Conservation (phyloP, 2,113 vertebrate species). For the Corythaeola cristata region DNA sequence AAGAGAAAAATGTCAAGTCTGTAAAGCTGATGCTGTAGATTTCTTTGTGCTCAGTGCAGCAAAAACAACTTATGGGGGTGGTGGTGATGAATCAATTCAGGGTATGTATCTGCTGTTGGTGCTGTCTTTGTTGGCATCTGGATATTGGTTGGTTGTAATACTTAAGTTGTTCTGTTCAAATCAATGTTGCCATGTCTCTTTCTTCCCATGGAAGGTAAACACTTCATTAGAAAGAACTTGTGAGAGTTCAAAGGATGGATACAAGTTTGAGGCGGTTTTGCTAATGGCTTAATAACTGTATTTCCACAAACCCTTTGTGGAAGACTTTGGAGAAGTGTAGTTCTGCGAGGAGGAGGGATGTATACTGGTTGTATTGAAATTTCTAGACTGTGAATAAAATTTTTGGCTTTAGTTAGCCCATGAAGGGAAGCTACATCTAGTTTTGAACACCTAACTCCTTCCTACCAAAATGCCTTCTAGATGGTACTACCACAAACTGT, state of each 20-base stretch:
- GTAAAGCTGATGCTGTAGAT: neutral
- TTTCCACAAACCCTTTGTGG: neutral
- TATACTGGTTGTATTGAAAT: neutral
- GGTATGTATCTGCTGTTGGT: neutral
- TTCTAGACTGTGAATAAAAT: neutral
- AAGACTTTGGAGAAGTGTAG: neutral
- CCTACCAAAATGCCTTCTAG: neutral
- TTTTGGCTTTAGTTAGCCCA: neutral
- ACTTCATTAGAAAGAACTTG: neutral
- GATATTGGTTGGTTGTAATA: neutral
- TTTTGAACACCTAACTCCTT: neutral
- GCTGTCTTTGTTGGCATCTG: neutral
- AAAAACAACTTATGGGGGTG: neutral
- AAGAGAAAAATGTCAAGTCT: neutral
- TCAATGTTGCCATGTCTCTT: neutral
- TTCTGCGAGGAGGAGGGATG: neutral
- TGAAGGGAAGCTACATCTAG: neutral
- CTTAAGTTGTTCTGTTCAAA: neutral
- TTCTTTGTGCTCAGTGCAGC: neutral
- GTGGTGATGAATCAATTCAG: neutral
- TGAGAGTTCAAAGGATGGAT: neutral
- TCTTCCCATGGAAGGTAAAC: neutral
- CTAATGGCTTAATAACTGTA: neutral
- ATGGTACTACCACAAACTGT: neutral
- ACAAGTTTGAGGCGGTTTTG: neutral